Evolutionary conservation across 2,888 invertebrate genomes (phyloP).

Genomic region (Ornithoptera alexandrae): DNA sequence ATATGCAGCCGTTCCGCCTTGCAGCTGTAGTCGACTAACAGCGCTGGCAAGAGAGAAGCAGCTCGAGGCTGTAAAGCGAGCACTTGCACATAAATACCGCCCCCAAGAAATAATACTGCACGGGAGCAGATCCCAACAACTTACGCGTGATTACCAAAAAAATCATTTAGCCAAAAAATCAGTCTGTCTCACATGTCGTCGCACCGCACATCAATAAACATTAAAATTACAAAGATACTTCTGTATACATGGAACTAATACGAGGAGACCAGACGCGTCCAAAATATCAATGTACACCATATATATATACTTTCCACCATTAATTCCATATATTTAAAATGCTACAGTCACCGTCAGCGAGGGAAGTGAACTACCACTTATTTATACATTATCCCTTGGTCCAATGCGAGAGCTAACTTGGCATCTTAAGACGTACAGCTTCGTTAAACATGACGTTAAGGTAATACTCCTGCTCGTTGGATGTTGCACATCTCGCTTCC

Average conservation of each 20-base stretch:
- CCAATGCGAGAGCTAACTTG: conserved; percentile 74
- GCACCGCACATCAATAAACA: conserved; percentile 61
- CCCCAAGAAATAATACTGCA: conserved; percentile 56
- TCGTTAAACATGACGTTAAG: conserved; percentile 5
- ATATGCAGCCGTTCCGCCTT: too few species aligned
- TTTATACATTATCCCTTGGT: conserved; percentile 66
- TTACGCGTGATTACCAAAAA: conserved; percentile 36
- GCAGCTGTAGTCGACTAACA: too few species aligned
- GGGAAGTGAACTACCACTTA: conserved; percentile 73
- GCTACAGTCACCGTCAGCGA: conserved; percentile 65
- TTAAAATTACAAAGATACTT: conserved; percentile 67
- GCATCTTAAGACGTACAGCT: conserved; percentile 66
- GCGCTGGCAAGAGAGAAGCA: too few species aligned
- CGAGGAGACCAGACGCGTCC: conserved; percentile 60
- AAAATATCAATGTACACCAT: conserved; percentile 53
- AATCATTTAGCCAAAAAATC: conserved; percentile 48
- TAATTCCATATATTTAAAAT: conserved; percentile 47
- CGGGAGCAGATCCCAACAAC: conserved; percentile 46
- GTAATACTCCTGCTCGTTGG: conserved; percentile 36
- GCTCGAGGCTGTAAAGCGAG: not conserved
- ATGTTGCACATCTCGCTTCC: conserved; percentile 54
- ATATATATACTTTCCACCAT: conserved; percentile 20
- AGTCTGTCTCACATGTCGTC: conserved; percentile 60
- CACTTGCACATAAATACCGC: conserved; percentile 47
- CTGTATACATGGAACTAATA: conserved; percentile 72